Conservation (phyloP, 2,113 vertebrate genomes). For the Takifugu flavidus region DNA sequence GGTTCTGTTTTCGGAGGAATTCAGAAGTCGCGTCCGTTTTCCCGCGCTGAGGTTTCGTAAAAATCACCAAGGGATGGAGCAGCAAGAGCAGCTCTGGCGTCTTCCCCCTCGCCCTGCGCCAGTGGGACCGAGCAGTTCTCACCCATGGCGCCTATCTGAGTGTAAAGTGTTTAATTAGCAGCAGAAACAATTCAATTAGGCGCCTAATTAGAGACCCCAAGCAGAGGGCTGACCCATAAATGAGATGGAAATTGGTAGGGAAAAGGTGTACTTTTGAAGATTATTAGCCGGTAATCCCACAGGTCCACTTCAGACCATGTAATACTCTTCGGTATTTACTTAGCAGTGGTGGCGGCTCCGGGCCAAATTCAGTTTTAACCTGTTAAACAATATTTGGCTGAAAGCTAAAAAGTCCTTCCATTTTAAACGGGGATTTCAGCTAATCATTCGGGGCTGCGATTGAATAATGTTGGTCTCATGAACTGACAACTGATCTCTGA, state of each 20-base stretch:
- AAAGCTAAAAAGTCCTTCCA: conserved; percentile 7
- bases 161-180: conserved; percentile 81
- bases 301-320: conserved; percentile 46
- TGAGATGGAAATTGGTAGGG: conserved; percentile 70
- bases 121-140: conserved; percentile 58
- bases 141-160: conserved; percentile 70
- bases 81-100: conserved; percentile 35
- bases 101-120: conserved; percentile 23
- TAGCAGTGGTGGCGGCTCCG: conserved; percentile 10
- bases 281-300: conserved; percentile 69
- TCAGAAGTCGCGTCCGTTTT: conserved; percentile 21
- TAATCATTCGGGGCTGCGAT: too few relatives aligned
- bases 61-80: conserved; percentile 33
- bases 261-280: conserved; percentile 76
- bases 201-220: conserved; percentile 74
- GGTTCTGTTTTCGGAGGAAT: conserved; percentile 25
- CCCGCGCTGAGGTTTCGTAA: conserved; percentile 47
- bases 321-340: conserved; percentile 15
- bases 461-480: too few relatives aligned
- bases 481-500: conserved; percentile 48
- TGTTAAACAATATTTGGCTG: conserved; percentile 15
- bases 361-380: conserved; percentile 5
- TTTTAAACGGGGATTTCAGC: conserved; percentile 11
- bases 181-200: conserved; percentile 79
- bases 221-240: conserved; percentile 70